phyloP scores from a whole-genome alignment of 2,113 vertebrate genomes.

The Eptesicus fuscus region DNA sequence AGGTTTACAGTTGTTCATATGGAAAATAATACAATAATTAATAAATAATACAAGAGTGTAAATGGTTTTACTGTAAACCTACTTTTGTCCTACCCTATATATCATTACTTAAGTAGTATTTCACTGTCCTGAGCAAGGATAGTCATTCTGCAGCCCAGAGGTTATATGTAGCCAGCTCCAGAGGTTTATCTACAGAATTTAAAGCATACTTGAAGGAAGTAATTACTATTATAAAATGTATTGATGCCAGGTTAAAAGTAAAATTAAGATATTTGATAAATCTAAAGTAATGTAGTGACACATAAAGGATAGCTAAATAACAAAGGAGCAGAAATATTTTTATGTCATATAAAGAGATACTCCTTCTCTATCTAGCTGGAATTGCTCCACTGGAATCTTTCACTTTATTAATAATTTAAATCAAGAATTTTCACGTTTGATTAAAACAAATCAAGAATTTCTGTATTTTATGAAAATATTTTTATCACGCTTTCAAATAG shows the following conservation, averaged over 20 bases:
- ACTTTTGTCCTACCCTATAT: not conserved
- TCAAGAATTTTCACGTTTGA: not conserved
- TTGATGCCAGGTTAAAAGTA: not conserved
- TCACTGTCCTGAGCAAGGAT: not conserved
- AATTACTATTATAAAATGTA: not conserved
- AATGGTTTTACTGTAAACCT: not conserved
- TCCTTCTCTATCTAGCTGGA: not conserved
- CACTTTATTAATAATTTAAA: not conserved
- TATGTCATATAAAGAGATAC: not conserved
- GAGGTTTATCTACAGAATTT: not conserved
- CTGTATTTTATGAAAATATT: not conserved
- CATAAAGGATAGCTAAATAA: not conserved
- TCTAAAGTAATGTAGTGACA: not conserved
- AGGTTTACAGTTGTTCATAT: not conserved
- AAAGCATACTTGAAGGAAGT: not conserved
- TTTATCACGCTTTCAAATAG: conserved; percentile 1
- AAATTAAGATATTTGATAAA: conserved; percentile 9
- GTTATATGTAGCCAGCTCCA: not conserved
- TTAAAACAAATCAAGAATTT: not conserved
- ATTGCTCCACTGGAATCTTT: not conserved
- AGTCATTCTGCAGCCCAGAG: not conserved
- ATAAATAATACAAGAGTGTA: not conserved
- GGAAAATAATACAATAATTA: not conserved
- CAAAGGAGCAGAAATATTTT: conserved; percentile 12
- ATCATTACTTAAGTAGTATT: not conserved